A percentile compares a stretch with the other conserved stretches of the same genome.
Evolutionary conservation across 2,797 vertebrate genomes (phyloP).

Genomic region (Acanthurus tractus): DNA sequence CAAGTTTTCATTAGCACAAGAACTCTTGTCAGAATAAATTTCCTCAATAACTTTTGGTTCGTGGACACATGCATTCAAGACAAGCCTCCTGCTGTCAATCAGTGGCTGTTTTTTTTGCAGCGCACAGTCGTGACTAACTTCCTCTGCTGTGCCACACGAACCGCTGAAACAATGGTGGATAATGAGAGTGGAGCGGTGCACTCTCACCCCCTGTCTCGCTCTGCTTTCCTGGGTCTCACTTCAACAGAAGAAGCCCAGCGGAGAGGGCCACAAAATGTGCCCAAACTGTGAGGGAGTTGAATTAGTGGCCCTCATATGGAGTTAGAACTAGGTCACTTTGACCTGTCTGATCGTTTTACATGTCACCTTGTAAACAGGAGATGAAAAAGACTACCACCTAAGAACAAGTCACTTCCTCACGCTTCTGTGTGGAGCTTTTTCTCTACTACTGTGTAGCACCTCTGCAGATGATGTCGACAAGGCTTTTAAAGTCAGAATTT

Average conservation of each 20-base stretch:
- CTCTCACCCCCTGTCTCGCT: constrained; percentile 18
- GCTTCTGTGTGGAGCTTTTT: constrained; percentile 33
- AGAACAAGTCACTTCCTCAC: constrained; percentile 24
- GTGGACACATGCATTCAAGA: not conserved
- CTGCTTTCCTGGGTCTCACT: constrained; percentile 46
- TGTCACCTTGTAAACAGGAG: constrained; percentile 53
- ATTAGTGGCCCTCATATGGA: constrained; percentile 57
- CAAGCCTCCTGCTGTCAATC: constrained; percentile 18
- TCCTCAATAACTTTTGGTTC: not conserved
- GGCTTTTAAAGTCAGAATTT: not conserved
- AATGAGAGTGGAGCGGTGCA: constrained; percentile 19
- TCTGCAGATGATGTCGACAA: constrained; percentile 6
- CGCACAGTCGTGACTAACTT: constrained; percentile 27
- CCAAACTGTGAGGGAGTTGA: constrained; percentile 45
- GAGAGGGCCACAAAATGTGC: constrained; percentile 41
- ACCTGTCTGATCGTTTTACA: constrained; percentile 49
- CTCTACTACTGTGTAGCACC: not conserved
- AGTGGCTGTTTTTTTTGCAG: not conserved
- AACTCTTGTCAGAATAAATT: constrained; percentile 5
- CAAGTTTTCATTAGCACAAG: not conserved
- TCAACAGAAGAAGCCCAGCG: constrained; percentile 22
- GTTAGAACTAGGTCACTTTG: constrained; percentile 59
- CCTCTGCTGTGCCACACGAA: constrained; percentile 24
- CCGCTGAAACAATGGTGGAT: constrained; percentile 47
- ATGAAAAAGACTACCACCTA: constrained; percentile 62